These are phyloP conservation scores for Ophioderma brevispina DNA, from an alignment of 35 echinoderm and acorn worm genomes.

Conservation along the genomic window DNA sequence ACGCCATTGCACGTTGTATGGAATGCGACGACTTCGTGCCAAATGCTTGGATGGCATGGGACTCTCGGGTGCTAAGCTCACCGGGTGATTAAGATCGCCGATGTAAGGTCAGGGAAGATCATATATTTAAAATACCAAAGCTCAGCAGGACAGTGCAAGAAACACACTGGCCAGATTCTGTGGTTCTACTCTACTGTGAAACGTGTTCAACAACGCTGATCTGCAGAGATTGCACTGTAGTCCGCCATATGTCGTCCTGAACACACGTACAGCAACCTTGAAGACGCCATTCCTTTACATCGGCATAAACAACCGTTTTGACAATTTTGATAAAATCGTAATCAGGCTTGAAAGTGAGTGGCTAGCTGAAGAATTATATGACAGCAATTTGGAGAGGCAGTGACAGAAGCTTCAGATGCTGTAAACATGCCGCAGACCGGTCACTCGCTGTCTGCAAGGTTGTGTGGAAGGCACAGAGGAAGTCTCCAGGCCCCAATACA, in stretches of 20 bases:
- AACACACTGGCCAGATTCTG: constrained; percentile 6
- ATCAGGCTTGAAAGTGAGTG: not conserved
- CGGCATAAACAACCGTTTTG: not conserved
- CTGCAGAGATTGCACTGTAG: constrained; percentile 23
- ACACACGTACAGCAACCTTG: not conserved
- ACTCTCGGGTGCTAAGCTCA: not conserved
- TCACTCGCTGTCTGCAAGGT: not conserved
- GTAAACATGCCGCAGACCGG: not conserved
- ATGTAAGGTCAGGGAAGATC: not conserved
- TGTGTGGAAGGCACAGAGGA: not conserved
- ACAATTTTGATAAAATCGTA: not conserved
- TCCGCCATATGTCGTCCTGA: constrained; percentile 9
- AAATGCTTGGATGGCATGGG: constrained; percentile 1
- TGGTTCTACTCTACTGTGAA: constrained; percentile 18
- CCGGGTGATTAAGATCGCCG: constrained; percentile 1
- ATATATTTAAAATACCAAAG: not conserved
- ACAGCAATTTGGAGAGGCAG: not conserved
- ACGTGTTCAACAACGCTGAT: constrained; percentile 29
- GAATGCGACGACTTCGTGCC: constrained; percentile 29
- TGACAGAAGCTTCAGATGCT: not conserved
- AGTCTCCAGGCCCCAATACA: not conserved
- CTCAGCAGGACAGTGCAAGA: not conserved
- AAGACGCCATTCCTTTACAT: not conserved
- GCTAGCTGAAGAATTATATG: not conserved
- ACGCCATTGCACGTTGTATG: not conserved